Base-by-base conservation (phyloP, 2,797 vertebrate species). In the Myripristis jacobus region DNA sequence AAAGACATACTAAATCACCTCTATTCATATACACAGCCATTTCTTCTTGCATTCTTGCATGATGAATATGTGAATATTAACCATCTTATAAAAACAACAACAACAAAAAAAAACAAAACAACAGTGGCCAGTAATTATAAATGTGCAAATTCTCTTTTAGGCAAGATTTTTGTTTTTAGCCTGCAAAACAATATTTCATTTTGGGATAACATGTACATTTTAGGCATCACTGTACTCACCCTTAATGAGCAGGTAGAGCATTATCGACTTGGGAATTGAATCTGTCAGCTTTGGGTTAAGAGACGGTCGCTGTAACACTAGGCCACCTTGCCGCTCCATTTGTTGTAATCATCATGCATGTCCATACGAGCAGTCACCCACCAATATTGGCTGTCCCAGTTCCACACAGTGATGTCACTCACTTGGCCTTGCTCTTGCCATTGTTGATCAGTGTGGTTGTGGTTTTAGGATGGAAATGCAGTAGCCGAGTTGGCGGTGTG, bases 381-480 rank as follows among this genome's bases (percentile, higher is more conserved):
- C 72, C 54, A 66, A 43, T 71, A 51, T 75, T 62, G 51, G 54
- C 60, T 77, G 76, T 63, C 76, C 81, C 68, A 75, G 10, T 85
- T 89, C 82, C 80, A 58, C 63, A 55, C 70, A 66, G 60, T 72
- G 79, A 87, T 70, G 80, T 84, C 82, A 82, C 64, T 15, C 41
- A 13, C 66, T 73, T 69, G 73, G 63, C 64, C 72, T 80, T 82
- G 36, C 61, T 81, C 81, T 85, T 29, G 54, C 64, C 64, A 70
- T 52, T 34, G 36, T 75, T 79, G 63, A 82, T 79, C 24, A 53
- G 59, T 64, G 63, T 5, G 18, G 63, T 73, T 38, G 47, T 21
- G 34, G 59, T 73, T 27, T 13, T 25, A 56, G 41, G 38, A 66
- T 52, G 41, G 47, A 78, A 66, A 55, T 41, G 16, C 4, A 15